Conservation (phyloP, 2,888 invertebrate genomes). For the Mechanitis messenoides region DNA sequence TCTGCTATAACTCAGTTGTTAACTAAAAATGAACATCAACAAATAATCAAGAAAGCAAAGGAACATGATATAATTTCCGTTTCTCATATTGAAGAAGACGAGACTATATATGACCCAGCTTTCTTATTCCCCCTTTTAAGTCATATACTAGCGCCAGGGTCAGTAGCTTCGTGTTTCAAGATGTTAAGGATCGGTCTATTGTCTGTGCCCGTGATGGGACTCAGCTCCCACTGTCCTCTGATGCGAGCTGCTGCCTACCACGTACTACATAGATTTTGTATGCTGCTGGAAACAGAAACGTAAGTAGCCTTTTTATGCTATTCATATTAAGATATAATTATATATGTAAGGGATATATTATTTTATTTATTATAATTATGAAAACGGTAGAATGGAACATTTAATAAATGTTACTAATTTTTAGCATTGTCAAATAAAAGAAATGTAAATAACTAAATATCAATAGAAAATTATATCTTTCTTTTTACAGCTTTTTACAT, state of each 20-base stretch:
- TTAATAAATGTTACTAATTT: no score
- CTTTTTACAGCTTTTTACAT: not conserved
- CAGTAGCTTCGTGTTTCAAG: constrained; percentile 82
- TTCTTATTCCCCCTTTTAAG: constrained; percentile 88
- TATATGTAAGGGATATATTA: no score
- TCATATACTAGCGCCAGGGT: constrained; percentile 84
- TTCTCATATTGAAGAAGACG: constrained; percentile 45
- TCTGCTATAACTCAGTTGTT: constrained; percentile 39
- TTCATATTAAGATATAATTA: constrained; percentile 1
- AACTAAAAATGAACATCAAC: constrained; percentile 41
- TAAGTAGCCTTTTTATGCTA: constrained; percentile 43
- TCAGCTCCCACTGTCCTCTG: constrained; percentile 80
- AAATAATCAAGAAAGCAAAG: constrained; percentile 34
- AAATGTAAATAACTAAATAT: no score
- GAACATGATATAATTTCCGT: constrained; percentile 39
- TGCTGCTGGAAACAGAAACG: constrained; percentile 84
- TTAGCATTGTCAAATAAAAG: no score
- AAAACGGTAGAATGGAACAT: no score
- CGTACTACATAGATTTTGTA: constrained; percentile 83
- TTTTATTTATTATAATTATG: no score
- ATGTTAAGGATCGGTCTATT: constrained; percentile 83
- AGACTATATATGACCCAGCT: constrained; percentile 85
- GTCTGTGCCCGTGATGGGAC: constrained; percentile 81
- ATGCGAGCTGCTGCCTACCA: constrained; percentile 85
- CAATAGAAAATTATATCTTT: not conserved